phyloP scores from a whole-genome alignment of 2,113 vertebrate species.

The Euleptes europaea region DNA sequence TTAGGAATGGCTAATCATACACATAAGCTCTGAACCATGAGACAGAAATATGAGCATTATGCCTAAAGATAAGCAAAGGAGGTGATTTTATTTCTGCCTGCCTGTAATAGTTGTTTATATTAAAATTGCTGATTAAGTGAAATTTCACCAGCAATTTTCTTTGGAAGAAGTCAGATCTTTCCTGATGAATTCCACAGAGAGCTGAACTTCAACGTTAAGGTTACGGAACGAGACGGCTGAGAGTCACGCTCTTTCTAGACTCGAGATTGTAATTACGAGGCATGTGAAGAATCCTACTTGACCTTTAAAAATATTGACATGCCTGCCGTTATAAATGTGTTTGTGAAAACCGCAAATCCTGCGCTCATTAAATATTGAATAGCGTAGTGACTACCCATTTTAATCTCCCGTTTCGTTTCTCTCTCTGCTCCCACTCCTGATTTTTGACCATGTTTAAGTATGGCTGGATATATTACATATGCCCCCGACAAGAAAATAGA shows the following conservation, averaged over 20 bases:
- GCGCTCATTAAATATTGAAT: conserved; percentile 18
- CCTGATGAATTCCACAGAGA: neutral
- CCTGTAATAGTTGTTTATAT: neutral
- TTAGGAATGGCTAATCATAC: neutral
- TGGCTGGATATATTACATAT: neutral
- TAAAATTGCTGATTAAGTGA: neutral
- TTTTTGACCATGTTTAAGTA: neutral
- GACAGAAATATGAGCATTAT: neutral
- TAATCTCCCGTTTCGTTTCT: conserved; percentile 8
- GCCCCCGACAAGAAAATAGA: neutral
- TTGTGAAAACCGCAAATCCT: conserved; percentile 32
- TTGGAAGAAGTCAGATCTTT: neutral
- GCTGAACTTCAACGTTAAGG: conserved; percentile 19
- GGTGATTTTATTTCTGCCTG: neutral
- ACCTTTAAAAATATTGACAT: conserved; percentile 48
- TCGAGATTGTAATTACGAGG: conserved; percentile 32
- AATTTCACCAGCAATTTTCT: neutral
- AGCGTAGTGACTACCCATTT: neutral
- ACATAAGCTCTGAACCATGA: neutral
- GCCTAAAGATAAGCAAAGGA: neutral
- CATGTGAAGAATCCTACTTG: conserved; percentile 27
- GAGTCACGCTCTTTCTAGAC: neutral
- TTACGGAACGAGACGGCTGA: conserved; percentile 14
- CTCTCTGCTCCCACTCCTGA: neutral
- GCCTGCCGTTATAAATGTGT: conserved; percentile 40